Base-by-base conservation (phyloP, 1,140 invertebrate species). In the Semibalanus balanoides region DNA sequence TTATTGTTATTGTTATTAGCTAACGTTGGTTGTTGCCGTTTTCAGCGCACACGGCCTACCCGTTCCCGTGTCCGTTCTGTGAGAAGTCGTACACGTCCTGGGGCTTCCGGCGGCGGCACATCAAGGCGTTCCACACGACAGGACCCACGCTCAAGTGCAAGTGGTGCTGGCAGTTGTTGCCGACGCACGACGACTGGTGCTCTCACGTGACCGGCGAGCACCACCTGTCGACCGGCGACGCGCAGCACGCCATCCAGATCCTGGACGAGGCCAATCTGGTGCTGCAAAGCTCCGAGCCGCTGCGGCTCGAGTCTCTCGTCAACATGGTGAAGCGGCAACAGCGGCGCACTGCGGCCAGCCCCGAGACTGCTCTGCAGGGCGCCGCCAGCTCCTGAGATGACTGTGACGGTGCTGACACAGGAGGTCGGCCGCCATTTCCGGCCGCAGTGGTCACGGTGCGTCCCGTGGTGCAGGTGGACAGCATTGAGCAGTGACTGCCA, bases 11-110 rank as follows among this genome's bases (percentile, higher is more conserved):
- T n/a, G n/a, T n/a, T n/a, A n/a, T n/a, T n/a, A n/a, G n/a, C n/a
- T n/a, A n/a, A n/a, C n/a, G n/a, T n/a, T n/a, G n/a, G n/a, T n/a
- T n/a, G 35, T 40, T 5, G 5, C 17, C 35, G 35, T 40, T 40
- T n/a, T n/a, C 43, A 51, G 73, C 74, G 30, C 72, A 25, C 35
- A 74, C 64, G 30, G 71, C 73, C 64, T 74, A 86, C 3, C 88
- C 87, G 19, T 89, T 88, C 79, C 88, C 88, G 0, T 89, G 88
- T 79, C 88, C 88, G 22, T 89, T 89, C 80, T 89, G 88, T 81
- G 86, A 87, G 17, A 84, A 88, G 74, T 85, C 88, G 0, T 89
- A 89, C 82, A 87, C 88, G 74, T 88, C 87, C 73, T 89, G 88
- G 88, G 88, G 88, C 0, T 89, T 89, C 77, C 82, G 88, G 28